Base-by-base conservation (phyloP, 2,797 vertebrate species). In the Hylomyscus alleni region DNA sequence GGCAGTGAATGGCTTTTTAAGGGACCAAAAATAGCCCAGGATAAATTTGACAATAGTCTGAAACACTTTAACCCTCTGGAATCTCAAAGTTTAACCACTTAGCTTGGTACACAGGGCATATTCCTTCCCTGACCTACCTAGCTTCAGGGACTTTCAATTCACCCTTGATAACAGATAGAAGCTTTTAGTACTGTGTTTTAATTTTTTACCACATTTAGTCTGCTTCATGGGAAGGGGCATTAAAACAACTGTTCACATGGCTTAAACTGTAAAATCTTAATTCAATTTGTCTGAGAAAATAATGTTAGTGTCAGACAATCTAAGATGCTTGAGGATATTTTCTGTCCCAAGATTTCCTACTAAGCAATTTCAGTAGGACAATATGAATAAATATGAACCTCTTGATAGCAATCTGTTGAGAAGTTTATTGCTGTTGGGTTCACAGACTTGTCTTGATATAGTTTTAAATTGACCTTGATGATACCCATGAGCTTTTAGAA, bases 391-490 rank as follows among this genome's bases (percentile, higher is more conserved):
- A 31, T 73, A 65, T 34, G 44, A 92, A 69, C 54, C 8, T 47
- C 1, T 93, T 93, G 9, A 75, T 88, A 69, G 58, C 34, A 76
- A 73, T 84, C 31, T 89, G 13, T 77, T 92, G 26, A 76, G 84
- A 78, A 69, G 22, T 15, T 94, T 6, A 76, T 89, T 86, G 3
- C 56, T 91, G n/a, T 47, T 89, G 10, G 81, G 22, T 73, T 85
- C 76, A 47, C 90, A 44, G 3, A 77, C 22, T 73, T 84, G 1
- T 94, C 31, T 69, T 77, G 58, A 4, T 54, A 5, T 62, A 84
- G 6, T 60, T 97, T 5, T 60, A 80, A 93, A 88, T 65, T 91
- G 17, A 88, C 89, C 93, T 91, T 93, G 20, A 85, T 72, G 24
- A 92, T 76, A 80, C 7, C 37, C 6, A 26, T 11, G 11, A 3